Conservation (phyloP, 2,888 invertebrate species). For the Apomyelois bistriatella region DNA sequence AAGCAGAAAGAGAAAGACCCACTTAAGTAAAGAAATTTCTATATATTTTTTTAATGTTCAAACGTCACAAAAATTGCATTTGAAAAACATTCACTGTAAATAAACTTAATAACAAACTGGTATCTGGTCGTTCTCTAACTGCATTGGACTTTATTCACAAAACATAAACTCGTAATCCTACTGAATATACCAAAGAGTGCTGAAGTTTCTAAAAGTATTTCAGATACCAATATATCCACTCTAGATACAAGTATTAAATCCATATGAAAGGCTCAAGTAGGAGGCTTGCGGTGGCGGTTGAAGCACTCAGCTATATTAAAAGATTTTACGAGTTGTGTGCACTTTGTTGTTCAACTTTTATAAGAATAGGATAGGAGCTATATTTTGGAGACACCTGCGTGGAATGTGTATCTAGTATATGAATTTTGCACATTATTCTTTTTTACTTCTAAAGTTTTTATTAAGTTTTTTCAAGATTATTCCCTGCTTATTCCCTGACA, state of each 20-base stretch:
- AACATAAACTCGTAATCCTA: background rate
- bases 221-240: constrained; percentile 4
- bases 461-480: too few relatives aligned
- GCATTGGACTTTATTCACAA: background rate
- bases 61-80: too few relatives aligned
- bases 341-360: constrained; percentile 30
- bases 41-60: too few relatives aligned
- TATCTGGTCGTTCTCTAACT: background rate
- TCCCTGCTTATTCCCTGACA: too few relatives aligned
- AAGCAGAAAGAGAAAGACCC: too few relatives aligned
- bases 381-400: constrained; percentile 30
- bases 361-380: constrained; percentile 24
- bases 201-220: constrained; percentile 2
- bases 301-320: constrained; percentile 45
- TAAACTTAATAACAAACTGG: too few relatives aligned
- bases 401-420: background rate
- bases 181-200: background rate
- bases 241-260: constrained; percentile 10
- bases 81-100: too few relatives aligned
- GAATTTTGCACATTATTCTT: background rate
- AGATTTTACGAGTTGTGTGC: constrained; percentile 39
- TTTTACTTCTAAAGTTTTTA: background rate
- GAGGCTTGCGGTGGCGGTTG: constrained; percentile 10
- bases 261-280: constrained; percentile 9
- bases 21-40: too few relatives aligned